These are phyloP conservation scores for Alligator sinensis DNA, from an alignment of 2,113 vertebrate genomes.

Conservation along the genomic window DNA sequence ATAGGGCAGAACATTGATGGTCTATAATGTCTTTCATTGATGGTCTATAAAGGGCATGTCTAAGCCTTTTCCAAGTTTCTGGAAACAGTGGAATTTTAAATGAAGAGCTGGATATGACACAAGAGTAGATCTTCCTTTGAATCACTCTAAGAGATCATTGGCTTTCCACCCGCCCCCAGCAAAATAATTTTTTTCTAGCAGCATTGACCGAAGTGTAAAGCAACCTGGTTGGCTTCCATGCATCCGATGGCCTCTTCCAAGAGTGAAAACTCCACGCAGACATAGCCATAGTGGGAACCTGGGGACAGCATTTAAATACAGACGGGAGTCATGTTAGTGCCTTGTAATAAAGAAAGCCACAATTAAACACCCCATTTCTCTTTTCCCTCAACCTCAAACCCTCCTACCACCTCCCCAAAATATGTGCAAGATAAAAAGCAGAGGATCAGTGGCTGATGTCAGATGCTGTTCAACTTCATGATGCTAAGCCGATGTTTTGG, in stretches of 20 bases:
- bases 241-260: conserved; percentile 99
- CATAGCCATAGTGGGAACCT: conserved; percentile 99
- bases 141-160: conserved; percentile 67
- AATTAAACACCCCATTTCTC: conserved; percentile 78
- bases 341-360: conserved; percentile 82
- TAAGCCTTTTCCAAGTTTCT: conserved; percentile 55
- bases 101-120: conserved; percentile 17
- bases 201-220: conserved; percentile 97
- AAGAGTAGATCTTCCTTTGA: conserved; percentile 70
- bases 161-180: conserved; percentile 83
- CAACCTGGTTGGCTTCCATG: conserved; percentile 99
- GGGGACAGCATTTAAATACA: conserved; percentile 99
- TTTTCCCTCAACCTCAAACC: conserved; percentile 77
- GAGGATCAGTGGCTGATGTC: conserved; percentile 41
- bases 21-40: conserved; percentile 28
- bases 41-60: conserved; percentile 15
- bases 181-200: conserved; percentile 85
- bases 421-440: conserved; percentile 52
- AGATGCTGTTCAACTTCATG: conserved; percentile 56
- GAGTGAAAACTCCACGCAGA: conserved; percentile 99
- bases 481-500: conserved; percentile 54
- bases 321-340: conserved; percentile 99
- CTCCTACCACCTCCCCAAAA: conserved; percentile 67
- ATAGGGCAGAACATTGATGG: conserved; percentile 31
- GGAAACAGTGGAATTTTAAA: conserved; percentile 56